Evolutionary conservation across 2,888 invertebrate genomes (phyloP), one percentile per base, ranked within the genome.

Genomic region (Coelinius sp.): DNA sequence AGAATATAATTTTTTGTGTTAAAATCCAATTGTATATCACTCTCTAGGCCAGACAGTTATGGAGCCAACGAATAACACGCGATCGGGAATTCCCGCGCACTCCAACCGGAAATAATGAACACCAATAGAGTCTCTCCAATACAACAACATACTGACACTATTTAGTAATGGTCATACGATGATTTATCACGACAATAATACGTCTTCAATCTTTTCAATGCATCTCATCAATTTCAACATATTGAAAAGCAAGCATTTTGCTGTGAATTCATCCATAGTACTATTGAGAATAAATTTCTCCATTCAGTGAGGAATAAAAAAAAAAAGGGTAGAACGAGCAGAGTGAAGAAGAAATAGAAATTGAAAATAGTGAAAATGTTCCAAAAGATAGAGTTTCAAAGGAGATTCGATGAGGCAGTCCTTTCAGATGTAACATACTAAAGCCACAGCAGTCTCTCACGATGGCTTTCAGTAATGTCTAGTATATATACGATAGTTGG

Each of bases 331-430:
- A 7, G 20, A 17, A 27, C 14, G n/a, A 17, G 44, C 2, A 56
- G 14, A 10, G 35, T n/a, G 17, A 17, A 10, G 20, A 17, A 17
- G 17, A 35, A 59, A 35, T 20, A 17, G 31, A 59, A 59, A 59
- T 59, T 17, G 59, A 35, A 59, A 59, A 59, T 59, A 20, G 59
- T 59, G 59, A 59, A 35, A 59, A 59, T 59, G 35, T 59, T 59
- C 31, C 59, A 35, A 59, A 59, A 59, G 59, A 59, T 59, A 20
- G 59, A 35, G 35, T 59, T 59, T 59, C 59, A 59, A 59, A 59
- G 59, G 20, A 10, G 31, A 59, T 59, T 59, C 59, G 59, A 59
- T 59, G 59, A 59, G 25, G 59, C 59, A 1, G 31, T 6, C 35
- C 35, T 59, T 59, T 59, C 59, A 35, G 22, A 35, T 31, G 20